phyloP scores from a whole-genome alignment of 2,113 vertebrate species.

The Albula goreensis region DNA sequence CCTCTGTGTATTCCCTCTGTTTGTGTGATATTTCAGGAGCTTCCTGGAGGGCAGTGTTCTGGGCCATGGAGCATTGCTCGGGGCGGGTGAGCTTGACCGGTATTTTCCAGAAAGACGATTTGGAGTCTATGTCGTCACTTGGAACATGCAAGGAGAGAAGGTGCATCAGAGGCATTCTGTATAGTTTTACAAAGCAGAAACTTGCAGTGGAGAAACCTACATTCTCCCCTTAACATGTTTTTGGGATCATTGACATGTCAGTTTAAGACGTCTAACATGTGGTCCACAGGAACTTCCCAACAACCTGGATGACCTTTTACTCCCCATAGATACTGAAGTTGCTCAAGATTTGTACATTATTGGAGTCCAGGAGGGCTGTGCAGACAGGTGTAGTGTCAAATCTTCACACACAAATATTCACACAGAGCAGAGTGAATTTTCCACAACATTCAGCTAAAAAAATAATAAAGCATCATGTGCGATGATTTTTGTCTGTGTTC shows the following conservation, averaged over 20 bases:
- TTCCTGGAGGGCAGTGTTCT: constrained; percentile 93
- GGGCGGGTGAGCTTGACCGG: constrained; percentile 88
- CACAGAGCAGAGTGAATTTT: not conserved
- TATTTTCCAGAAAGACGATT: constrained; percentile 87
- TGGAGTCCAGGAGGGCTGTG: constrained; percentile 93
- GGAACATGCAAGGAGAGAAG: constrained; percentile 98
- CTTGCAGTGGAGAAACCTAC: not conserved
- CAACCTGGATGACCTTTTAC: constrained; percentile 87
- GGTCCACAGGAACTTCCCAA: constrained; percentile 77
- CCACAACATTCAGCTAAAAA: not conserved
- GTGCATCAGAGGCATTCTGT: constrained; percentile 50
- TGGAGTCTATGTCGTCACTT: constrained; percentile 86
- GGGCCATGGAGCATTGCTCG: constrained; percentile 86
- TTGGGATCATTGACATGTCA: not conserved
- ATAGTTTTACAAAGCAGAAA: not conserved
- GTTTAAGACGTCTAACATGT: not conserved
- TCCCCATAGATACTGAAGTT: constrained; percentile 87
- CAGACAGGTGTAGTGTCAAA: constrained; percentile 79
- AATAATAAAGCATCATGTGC: no score
- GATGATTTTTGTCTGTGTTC: not conserved
- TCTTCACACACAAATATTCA: not conserved
- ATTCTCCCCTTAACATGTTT: not conserved
- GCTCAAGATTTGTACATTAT: constrained; percentile 93
- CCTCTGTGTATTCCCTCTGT: no score
- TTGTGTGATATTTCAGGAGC: constrained; percentile 72